Percentiles rank a stretch among this genome's conserved stretches.
Conservation (phyloP, 2,797 vertebrate species). For the Sebastes goodei region DNA sequence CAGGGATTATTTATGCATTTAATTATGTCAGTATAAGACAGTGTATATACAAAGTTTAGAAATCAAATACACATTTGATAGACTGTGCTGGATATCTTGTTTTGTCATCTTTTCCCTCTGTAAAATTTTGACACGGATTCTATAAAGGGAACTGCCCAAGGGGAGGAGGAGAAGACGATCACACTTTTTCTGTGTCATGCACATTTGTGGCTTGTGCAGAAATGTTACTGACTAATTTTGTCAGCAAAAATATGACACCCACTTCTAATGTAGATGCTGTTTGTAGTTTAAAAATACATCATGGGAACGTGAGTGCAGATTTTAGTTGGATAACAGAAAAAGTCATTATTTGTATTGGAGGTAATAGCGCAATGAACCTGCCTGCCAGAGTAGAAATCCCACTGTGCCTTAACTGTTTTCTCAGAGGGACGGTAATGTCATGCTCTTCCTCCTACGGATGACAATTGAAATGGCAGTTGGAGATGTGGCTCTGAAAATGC, state of each 20-base stretch:
- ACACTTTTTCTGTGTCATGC: constrained; percentile 28
- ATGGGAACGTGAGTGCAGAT: background rate
- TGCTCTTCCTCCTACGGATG: constrained; percentile 18
- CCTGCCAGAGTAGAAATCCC: constrained; percentile 5
- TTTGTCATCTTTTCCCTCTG: constrained; percentile 4
- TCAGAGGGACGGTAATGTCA: background rate
- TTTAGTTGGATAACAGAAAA: constrained; percentile 1
- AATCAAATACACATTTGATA: constrained; percentile 7
- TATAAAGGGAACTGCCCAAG: constrained; percentile 35
- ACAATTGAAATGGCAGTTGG: constrained; percentile 26
- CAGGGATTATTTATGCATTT: background rate
- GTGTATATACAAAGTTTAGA: background rate
- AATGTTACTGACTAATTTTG: constrained; percentile 4
- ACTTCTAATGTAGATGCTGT: background rate
- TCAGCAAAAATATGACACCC: background rate
- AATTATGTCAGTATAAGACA: background rate
- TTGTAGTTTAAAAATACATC: background rate
- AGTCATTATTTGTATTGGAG: background rate
- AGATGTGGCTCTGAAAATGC: constrained; percentile 10
- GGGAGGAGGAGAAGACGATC: constrained; percentile 17
- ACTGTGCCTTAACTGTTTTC: constrained; percentile 5
- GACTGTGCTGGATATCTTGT: background rate
- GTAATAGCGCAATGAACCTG: background rate
- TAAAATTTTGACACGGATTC: constrained; percentile 37
- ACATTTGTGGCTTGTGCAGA: constrained; percentile 15